Base-by-base conservation (phyloP, 2,797 vertebrate species). In the Halcyon chelicuti region DNA sequence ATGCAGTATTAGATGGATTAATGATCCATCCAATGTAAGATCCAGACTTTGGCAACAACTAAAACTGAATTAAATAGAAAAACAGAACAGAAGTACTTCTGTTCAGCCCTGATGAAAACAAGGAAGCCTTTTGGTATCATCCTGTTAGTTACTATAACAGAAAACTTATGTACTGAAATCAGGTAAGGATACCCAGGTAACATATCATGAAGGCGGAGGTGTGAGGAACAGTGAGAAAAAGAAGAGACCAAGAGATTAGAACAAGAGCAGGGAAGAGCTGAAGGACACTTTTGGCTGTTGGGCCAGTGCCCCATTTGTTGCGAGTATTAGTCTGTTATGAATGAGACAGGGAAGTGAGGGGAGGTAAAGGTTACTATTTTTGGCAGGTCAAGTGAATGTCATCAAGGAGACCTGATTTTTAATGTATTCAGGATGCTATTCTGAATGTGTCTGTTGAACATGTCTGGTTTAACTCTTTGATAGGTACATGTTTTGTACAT, bases 1-100 rank as follows among this genome's bases (percentile, higher is more conserved):
- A 1, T 84, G 62, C 63, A 66, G 51, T 65, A 57, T 93, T 90
- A 88, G 62, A 26, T 66, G 70, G n/a, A 72, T 92, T 95, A 94
- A 84, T 84, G 90, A 72, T 70, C 82, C 66, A 47, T 88, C 75
- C 29, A 35, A 9, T 51, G 37, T 58, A 77, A 92, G 65, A 86
- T 65, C 44, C 65, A 84, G 79, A 68, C 58, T 91, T 57, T 49
- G 54, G 23, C 73, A 86, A 49, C 60, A 68, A 58, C 29, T 83
- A 54, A 93, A 84, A 51, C 18, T 14, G 54, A 95, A 79, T 60
- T 12, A 88, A 90, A 84, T 63, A 68, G 25, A 49, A 79, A 55
- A 74, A 62, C 37, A 37, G 37, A 37, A 37, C 37, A 71, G 28
- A 28, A 54, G 11, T 31, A 4, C 46, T 86, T 78, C 49, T 14